These are phyloP conservation scores for Esox niger DNA, from an alignment of 2,113 vertebrate genomes.

Conservation along the genomic window DNA sequence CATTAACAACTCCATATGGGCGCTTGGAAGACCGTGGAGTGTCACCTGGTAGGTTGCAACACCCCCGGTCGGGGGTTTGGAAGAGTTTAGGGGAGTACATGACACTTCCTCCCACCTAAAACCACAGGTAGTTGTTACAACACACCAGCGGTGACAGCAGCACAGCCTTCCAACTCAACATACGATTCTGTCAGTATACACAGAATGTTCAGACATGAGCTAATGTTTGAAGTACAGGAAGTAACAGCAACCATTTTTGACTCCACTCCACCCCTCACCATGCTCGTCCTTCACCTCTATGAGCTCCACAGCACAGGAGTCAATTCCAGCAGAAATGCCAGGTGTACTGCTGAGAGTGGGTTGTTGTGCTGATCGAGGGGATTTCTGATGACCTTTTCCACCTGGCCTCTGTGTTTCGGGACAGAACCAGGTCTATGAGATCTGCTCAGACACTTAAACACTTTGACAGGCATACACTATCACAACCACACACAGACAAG, in stretches of 20 bases:
- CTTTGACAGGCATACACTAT: no score
- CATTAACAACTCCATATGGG: constrained; percentile 61
- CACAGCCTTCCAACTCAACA: constrained; percentile 2
- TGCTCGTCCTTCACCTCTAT: no score
- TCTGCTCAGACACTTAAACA: constrained; percentile 40
- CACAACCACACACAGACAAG: constrained; percentile 5
- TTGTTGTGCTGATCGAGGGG: constrained; percentile 18
- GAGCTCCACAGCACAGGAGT: constrained; percentile 1
- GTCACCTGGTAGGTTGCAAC: constrained; percentile 48
- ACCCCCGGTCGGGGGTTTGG: constrained; percentile 26
- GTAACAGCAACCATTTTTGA: no score
- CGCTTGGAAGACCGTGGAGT: constrained; percentile 40
- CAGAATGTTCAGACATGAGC: neutral
- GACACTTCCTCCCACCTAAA: constrained; percentile 7
- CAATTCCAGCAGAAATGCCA: constrained; percentile 39
- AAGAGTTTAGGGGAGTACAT: constrained; percentile 1
- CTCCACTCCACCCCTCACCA: no score
- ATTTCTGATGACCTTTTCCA: constrained; percentile 40
- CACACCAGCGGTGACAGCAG: neutral
- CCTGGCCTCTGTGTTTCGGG: constrained; percentile 27
- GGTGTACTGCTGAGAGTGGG: constrained; percentile 19
- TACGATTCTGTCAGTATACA: constrained; percentile 9
- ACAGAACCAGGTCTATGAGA: constrained; percentile 28
- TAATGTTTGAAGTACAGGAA: no score
- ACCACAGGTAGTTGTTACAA: constrained; percentile 25